Conservation (phyloP, 2,888 invertebrate species). For the Acanthosepion lycidas region DNA sequence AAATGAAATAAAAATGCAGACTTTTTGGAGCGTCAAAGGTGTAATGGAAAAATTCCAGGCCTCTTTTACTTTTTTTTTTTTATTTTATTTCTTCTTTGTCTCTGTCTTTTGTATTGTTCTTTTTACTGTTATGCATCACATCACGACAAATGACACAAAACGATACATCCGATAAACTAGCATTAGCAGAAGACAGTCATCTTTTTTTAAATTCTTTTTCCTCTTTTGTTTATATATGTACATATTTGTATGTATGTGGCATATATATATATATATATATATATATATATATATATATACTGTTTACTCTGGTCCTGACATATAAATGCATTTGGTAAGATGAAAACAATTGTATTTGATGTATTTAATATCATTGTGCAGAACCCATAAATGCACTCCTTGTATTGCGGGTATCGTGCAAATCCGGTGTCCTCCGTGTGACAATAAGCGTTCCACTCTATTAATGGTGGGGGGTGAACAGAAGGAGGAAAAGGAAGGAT, state of each 20-base stretch:
- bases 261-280: not conserved
- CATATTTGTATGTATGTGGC: not conserved
- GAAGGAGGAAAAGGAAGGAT: not conserved
- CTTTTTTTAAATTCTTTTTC: not conserved
- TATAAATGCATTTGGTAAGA: slow-evolving; percentile 33
- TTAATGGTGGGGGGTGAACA: not conserved
- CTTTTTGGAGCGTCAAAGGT: not conserved
- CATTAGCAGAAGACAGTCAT: not conserved
- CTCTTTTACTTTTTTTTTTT: not conserved
- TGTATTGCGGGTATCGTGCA: slow-evolving; percentile 12
- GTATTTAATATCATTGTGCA: slow-evolving; percentile 33
- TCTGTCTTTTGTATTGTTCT: not conserved
- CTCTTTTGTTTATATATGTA: not conserved
- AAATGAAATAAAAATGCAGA: not conserved
- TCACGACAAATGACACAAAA: slow-evolving; percentile 12
- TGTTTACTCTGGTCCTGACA: not conserved
- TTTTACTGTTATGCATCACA: not conserved
- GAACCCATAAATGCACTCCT: slow-evolving; percentile 11
- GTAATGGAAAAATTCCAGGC: not conserved
- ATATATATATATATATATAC: not conserved
- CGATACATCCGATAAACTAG: not conserved
- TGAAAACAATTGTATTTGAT: slow-evolving; percentile 33
- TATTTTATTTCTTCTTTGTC: not conserved
- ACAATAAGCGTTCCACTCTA: slow-evolving; percentile 24
- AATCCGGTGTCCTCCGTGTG: not conserved